A percentile compares a stretch with the other conserved stretches of the same genome.
Conservation (phyloP, 2,113 vertebrate species). For the Chaetura pelagica region DNA sequence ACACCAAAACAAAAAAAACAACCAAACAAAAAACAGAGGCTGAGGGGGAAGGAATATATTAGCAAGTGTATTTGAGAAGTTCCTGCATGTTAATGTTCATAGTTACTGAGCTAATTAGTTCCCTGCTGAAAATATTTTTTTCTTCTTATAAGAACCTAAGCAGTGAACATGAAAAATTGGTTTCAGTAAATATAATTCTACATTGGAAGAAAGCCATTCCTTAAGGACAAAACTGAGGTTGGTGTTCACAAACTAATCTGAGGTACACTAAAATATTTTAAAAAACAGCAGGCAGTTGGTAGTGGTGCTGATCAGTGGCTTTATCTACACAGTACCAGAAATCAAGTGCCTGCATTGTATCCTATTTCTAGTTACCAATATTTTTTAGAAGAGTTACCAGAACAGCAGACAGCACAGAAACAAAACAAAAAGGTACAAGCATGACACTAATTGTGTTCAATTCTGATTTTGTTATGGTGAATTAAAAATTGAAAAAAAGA, state of each 20-base stretch:
- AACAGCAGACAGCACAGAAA: not conserved
- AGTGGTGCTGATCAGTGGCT: not conserved
- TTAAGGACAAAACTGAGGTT: not conserved
- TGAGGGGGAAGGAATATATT: not conserved
- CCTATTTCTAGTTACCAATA: not conserved
- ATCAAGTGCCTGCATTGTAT: not conserved
- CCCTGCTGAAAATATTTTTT: not conserved
- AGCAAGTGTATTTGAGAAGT: not conserved
- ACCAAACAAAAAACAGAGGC: rapidly evolving
- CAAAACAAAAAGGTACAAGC: not conserved
- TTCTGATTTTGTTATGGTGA: not conserved
- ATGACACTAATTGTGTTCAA: rapidly evolving
- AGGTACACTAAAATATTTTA: not conserved
- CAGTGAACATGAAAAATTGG: not conserved
- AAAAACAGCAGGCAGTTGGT: not conserved
- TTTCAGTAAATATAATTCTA: not conserved
- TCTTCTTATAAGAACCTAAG: not conserved
- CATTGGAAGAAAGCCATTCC: not conserved
- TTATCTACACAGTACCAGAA: not conserved
- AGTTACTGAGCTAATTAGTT: not conserved
- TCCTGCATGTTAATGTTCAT: not conserved
- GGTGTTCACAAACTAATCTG: not conserved
- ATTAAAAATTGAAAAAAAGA: not conserved
- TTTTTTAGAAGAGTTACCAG: not conserved
- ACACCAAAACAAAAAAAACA: too few relatives aligned